Base-by-base conservation (phyloP, 2,113 vertebrate genomes). In the Chrysochloris asiatica region DNA sequence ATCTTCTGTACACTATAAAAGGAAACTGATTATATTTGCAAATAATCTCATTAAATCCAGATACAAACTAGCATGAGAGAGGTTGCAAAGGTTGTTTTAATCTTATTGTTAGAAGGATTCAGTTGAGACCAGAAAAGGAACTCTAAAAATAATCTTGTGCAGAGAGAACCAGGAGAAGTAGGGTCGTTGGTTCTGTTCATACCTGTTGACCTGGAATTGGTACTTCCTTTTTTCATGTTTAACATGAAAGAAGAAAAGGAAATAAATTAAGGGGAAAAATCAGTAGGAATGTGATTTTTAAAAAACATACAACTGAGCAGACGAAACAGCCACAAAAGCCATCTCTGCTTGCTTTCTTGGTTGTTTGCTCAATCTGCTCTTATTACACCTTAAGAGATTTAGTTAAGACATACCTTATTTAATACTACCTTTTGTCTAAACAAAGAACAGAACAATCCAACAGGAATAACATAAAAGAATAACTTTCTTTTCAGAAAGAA, bases 201-300 rank as follows among this genome's bases (percentile, higher is more conserved):
- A 19, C 30, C 59, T 52, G 41, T 41, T 80, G 14, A 38, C 19
- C 45, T 86, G 65, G 24, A 92, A 38, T 80, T 17, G n/a, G n/a
- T n/a, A n/a, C n/a, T n/a, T n/a, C n/a, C n/a, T n/a, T 73, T 71
- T 90, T 89, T 61, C 50, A 26, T 9, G 47, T 26, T 88, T 88
- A 83, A 61, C 7, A 36, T 77, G 41, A 4, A 63, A 88, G 19
- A 92, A 88, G 50, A 41, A 79, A 89, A 85, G 3, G 47, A 88
- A 84, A 81, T 45, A 86, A 83, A 75, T 69, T 36, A 87, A 14
- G 30, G 47, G 14, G 50, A 80, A 50, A 75, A 45, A 83, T 43
- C 26, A 65, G 26, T 79, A 48, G 26, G 30, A 90, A 83, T 48
- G 21, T 73, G 8, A 86, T 88, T 56, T 65, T 30, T 2, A 67